Evolutionary conservation across 2,113 vertebrate species (phyloP).

Genomic region (Mirounga angustirostris): DNA sequence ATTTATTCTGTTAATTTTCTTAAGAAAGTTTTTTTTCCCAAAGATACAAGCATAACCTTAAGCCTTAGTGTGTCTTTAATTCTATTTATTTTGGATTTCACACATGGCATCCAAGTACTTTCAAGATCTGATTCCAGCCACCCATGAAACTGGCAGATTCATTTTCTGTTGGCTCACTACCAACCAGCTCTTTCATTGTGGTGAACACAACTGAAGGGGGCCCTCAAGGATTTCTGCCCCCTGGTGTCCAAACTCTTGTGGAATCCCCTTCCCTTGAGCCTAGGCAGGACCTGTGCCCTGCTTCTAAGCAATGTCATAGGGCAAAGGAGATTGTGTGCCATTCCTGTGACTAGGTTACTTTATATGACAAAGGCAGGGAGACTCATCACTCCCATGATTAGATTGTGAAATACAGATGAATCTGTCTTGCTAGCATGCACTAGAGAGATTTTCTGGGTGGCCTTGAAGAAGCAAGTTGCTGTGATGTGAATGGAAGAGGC

Average conservation of each 20-base stretch:
- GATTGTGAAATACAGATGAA: not conserved
- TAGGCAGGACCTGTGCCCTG: not conserved
- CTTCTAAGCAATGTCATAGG: not conserved
- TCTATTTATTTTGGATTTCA: slow-evolving; percentile 34
- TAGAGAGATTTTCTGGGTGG: not conserved
- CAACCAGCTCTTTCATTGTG: not conserved
- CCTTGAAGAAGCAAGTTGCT: not conserved
- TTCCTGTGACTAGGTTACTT: not conserved
- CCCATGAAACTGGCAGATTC: not conserved
- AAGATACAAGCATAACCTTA: not conserved
- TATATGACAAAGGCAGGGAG: not conserved
- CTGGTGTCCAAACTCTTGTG: not conserved
- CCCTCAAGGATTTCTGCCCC: not conserved
- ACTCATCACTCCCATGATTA: not conserved
- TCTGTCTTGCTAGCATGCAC: not conserved
- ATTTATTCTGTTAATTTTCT: slow-evolving; percentile 2
- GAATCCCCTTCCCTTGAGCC: not conserved
- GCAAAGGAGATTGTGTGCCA: not conserved
- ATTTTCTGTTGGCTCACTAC: not conserved
- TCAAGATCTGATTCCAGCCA: not conserved
- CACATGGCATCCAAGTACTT: not conserved
- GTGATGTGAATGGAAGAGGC: not conserved
- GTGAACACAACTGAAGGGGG: not conserved
- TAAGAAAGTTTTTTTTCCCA: not conserved
- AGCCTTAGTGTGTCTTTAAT: not conserved